Percentiles rank a stretch among this genome's conserved stretches.
Conservation (phyloP, 2,113 vertebrate genomes). For the Cranoglanis bouderius region DNA sequence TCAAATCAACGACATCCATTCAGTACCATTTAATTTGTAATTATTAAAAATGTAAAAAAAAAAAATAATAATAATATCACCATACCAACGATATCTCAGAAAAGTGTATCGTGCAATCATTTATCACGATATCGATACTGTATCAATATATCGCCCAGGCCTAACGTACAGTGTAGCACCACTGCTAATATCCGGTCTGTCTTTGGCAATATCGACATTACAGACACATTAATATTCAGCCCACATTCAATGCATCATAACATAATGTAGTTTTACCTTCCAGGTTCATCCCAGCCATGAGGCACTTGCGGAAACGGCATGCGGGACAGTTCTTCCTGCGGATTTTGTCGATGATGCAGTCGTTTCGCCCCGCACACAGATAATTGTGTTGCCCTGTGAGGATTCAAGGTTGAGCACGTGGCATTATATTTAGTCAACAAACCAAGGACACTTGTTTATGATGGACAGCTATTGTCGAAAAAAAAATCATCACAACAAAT, state of each 20-base stretch:
- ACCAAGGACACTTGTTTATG: not conserved
- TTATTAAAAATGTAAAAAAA: too few species aligned
- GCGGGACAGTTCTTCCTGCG: slow-evolving; percentile 97
- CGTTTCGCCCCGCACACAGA: slow-evolving; percentile 96
- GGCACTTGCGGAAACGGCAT: slow-evolving; percentile 95
- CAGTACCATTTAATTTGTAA: too few species aligned
- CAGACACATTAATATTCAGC: too few species aligned
- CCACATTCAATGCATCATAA: not conserved
- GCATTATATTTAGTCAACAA: slow-evolving; percentile 42
- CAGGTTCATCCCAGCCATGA: slow-evolving; percentile 97
- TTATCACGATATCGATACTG: too few species aligned
- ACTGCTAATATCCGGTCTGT: not conserved
- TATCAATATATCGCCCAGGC: too few species aligned
- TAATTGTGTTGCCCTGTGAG: slow-evolving; percentile 95
- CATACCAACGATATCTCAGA: too few species aligned
- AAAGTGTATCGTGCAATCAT: too few species aligned
- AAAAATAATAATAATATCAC: too few species aligned
- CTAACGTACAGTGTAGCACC: not conserved
- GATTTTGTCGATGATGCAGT: slow-evolving; percentile 99
- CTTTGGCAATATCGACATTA: not conserved
- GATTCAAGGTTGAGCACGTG: slow-evolving; percentile 43
- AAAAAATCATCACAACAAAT: not conserved
- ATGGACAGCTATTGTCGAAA: not conserved
- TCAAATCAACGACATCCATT: too few species aligned
- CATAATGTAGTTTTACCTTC: slow-evolving; percentile 78